A percentile compares a stretch with the other conserved stretches of the same genome.
These are phyloP conservation scores for Lagenorhynchus albirostris DNA, from an alignment of 2,113 vertebrate species.

Conservation along the genomic window DNA sequence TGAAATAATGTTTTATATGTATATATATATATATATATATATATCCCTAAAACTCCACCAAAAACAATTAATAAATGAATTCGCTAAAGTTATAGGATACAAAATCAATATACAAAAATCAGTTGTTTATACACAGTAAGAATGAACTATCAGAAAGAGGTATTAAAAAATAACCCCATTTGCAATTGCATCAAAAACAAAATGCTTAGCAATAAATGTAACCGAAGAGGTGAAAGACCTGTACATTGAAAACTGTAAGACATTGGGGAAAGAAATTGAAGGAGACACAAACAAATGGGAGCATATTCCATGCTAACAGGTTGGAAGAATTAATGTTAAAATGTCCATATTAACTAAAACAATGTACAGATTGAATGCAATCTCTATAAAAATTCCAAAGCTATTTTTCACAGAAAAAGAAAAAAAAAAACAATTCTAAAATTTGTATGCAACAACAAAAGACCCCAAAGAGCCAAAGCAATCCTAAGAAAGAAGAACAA, in stretches of 20 bases:
- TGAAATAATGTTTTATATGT: neutral
- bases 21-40: neutral
- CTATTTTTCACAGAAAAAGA: neutral
- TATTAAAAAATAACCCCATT: too few species aligned
- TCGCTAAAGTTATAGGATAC: too few species aligned
- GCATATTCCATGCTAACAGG: neutral
- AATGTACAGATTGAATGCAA: neutral
- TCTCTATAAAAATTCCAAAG: neutral
- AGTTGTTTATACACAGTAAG: too few species aligned
- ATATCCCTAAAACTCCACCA: too few species aligned
- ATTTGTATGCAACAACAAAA: neutral
- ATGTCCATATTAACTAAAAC: neutral
- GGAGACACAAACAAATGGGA: neutral
- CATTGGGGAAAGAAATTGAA: too few species aligned
- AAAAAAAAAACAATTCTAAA: neutral
- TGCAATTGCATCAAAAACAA: too few species aligned
- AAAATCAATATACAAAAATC: too few species aligned
- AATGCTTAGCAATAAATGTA: too few species aligned
- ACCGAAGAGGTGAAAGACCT: too few species aligned
- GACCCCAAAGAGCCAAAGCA: neutral
- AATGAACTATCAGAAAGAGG: too few species aligned
- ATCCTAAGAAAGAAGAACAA: neutral
- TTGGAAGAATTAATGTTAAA: neutral
- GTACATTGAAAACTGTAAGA: too few species aligned
- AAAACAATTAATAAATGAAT: too few species aligned